phyloP scores from a whole-genome alignment of 2,797 vertebrate genomes.

The Muraenolepis orangiensis region DNA sequence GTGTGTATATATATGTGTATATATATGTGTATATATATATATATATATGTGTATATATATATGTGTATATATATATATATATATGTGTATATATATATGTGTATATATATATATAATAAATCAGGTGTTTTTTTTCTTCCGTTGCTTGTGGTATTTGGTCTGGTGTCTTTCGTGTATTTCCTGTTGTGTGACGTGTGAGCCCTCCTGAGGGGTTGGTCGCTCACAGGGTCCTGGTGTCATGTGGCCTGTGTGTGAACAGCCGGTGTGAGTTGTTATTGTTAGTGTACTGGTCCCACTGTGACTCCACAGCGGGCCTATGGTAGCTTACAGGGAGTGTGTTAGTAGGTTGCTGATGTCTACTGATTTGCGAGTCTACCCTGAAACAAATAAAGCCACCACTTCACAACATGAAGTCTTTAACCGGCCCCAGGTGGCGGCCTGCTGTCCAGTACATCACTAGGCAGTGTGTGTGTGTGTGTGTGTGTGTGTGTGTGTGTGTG shows the following conservation, averaged over 20 bases:
- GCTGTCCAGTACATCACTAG: no score
- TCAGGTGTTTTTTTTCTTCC: no score
- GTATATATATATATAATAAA: no score
- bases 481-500: neutral
- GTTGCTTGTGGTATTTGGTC: neutral
- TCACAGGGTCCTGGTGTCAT: neutral
- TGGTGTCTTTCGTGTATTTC: neutral
- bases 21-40: no score
- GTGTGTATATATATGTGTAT: no score
- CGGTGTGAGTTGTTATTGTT: no score
- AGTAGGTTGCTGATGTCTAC: neutral
- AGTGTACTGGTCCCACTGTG: neutral
- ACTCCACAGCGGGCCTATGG: neutral
- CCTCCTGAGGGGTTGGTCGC: neutral
- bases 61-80: no score
- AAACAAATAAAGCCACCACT: neutral
- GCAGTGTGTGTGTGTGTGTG: slow-evolving; percentile 1
- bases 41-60: no score
- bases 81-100: no score
- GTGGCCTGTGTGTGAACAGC: neutral
- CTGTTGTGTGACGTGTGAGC: neutral
- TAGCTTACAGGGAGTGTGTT: neutral
- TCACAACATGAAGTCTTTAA: neutral
- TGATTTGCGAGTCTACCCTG: no score
- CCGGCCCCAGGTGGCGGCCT: no score